These are phyloP conservation scores for Creontiades dilutus DNA, from an alignment of 2,888 invertebrate genomes.

Conservation along the genomic window DNA sequence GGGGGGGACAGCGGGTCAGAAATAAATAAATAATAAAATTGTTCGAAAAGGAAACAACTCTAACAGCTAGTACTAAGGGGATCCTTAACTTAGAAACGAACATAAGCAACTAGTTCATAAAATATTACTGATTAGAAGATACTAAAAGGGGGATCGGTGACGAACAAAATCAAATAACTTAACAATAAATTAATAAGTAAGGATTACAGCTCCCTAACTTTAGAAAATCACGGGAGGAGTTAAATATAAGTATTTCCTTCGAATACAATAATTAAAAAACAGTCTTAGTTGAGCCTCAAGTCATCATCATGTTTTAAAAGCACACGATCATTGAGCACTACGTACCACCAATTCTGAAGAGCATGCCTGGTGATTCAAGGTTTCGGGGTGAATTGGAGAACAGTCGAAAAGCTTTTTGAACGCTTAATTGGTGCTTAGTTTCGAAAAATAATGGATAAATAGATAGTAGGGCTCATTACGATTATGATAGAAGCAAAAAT, in stretches of 20 bases:
- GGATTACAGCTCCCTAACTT: conserved; percentile 17
- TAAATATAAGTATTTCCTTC: conserved; percentile 17
- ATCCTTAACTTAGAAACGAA: not conserved
- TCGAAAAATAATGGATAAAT: too few relatives aligned
- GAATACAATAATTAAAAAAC: conserved; percentile 56
- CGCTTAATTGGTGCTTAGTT: too few relatives aligned
- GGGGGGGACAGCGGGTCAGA: not conserved
- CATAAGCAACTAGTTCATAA: not conserved
- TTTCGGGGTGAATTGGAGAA: not conserved
- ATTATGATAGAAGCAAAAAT: too few relatives aligned
- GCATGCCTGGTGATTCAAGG: not conserved
- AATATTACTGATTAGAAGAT: not conserved
- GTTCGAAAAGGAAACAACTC: conserved; percentile 46
- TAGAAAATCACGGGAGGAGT: conserved; percentile 18
- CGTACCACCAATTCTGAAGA: conserved; percentile 23
- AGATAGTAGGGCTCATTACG: too few relatives aligned
- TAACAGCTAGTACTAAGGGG: not conserved
- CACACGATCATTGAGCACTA: conserved; percentile 54
- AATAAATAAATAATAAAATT: conserved; percentile 35
- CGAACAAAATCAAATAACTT: not conserved
- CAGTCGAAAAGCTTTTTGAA: too few relatives aligned
- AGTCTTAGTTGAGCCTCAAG: conserved; percentile 65
- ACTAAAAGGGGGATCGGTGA: not conserved
- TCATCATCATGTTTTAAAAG: conserved; percentile 53
- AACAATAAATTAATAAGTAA: conserved; percentile 33